Evolutionary conservation across 2,797 vertebrate genomes (phyloP), one percentile per base, ranked within the genome.

Genomic region (Chromis chromis): DNA sequence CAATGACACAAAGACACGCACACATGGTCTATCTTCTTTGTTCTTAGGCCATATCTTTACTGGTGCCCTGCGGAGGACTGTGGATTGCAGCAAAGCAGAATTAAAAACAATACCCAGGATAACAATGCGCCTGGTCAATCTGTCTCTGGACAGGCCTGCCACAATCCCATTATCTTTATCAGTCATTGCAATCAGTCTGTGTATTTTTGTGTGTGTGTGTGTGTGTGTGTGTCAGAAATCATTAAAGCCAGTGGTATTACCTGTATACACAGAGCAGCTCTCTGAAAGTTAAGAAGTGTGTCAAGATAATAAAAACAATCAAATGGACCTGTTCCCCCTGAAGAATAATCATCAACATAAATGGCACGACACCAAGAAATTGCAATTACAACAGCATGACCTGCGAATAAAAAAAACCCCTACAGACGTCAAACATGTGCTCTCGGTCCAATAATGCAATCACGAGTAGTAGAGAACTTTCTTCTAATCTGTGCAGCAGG

Each of bases 161-260:
- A 92, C 95, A 96, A 95, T 96, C 92, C 95, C 92, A 96, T 96
- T 96, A 96, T 92, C 89, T 92, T 95, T 96, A 96, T 96, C 95
- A 92, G 84, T 64, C 85, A 81, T 88, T 90, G 82, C 86, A 88
- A 95, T 96, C 95, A 77, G 89, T 86, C 24, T 39, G 52, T 81
- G 52, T 46, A 2, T 70, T 11, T 79, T 13, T 85, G 49, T 8
- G 64, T 54, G 52, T 21, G 61, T 48, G 52, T 17, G 44, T 55
- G 46, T 68, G 70, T 27, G 44, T 55, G 46, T 68, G 70, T 62
- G 53, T 59, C 50, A 49, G 64, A 58, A 54, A 74, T 72, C 46
- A 25, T 33, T 21, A 76, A 33, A 70, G 10, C 33, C 40, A 13
- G 28, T 75, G 58, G 65, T 61, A 55, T 48, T 21, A 70, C 40